A percentile compares a stretch with the other conserved stretches of the same genome.
Conservation (phyloP, 2,113 vertebrate species). For the Myotis davidii region DNA sequence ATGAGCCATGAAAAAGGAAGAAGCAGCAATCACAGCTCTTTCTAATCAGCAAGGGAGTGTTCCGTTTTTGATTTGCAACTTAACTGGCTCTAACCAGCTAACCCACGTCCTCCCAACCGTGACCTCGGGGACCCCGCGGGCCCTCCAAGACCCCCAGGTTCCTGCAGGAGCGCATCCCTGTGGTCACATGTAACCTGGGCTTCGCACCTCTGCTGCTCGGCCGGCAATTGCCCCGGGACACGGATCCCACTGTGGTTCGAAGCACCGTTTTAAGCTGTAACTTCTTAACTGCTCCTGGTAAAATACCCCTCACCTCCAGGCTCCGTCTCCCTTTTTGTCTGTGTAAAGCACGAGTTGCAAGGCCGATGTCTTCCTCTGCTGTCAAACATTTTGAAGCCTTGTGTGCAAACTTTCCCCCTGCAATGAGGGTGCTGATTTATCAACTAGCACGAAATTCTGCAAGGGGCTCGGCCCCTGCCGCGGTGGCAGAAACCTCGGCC, state of each 20-base stretch:
- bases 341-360: constrained; percentile 57
- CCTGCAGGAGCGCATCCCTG: background rate
- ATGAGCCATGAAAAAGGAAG: background rate
- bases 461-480: no score
- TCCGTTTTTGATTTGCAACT: constrained; percentile 51
- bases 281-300: constrained; percentile 54
- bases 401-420: constrained; percentile 16
- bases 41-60: constrained; percentile 51
- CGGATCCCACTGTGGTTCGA: constrained; percentile 35
- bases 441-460: background rate
- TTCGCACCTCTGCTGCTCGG: background rate
- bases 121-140: background rate
- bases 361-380: constrained; percentile 53
- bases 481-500: no score
- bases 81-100: background rate
- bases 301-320: constrained; percentile 35
- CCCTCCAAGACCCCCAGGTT: background rate
- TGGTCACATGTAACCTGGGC: background rate
- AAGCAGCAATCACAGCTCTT: constrained; percentile 30
- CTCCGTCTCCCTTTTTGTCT: constrained; percentile 37
- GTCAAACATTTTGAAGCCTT: constrained; percentile 5
- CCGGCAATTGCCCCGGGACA: constrained; percentile 49
- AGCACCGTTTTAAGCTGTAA: constrained; percentile 57
- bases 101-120: background rate
- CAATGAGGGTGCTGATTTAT: background rate